Percentiles rank a stretch among this genome's conserved stretches.
Evolutionary conservation across 2,888 invertebrate species (phyloP).

Genomic region (Ormyrus labotus): DNA sequence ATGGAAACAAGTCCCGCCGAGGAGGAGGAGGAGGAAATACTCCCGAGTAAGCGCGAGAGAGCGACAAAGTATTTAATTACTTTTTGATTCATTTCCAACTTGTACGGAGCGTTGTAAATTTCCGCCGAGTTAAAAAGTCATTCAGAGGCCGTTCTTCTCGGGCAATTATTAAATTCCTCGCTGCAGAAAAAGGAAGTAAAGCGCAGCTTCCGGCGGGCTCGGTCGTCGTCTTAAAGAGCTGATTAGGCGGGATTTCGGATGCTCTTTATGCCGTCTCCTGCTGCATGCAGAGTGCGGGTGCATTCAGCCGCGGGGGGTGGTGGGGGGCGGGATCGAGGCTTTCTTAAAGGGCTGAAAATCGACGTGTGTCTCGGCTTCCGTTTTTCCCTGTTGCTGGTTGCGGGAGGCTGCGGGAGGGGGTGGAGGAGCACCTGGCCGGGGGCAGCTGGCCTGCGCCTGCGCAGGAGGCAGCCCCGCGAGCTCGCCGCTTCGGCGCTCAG

Average conservation of each 20-base stretch:
- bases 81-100: not conserved
- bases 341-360: not conserved
- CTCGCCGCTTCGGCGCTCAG: slow-evolving; percentile 24
- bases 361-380: slow-evolving; percentile 24
- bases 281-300: no score
- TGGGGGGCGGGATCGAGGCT: not conserved
- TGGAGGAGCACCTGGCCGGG: slow-evolving; percentile 32
- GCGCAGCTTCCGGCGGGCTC: no score
- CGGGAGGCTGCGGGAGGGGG: slow-evolving; percentile 19
- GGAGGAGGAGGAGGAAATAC: no score
- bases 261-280: no score
- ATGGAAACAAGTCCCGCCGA: no score
- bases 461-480: slow-evolving; percentile 25
- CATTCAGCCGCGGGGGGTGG: no score
- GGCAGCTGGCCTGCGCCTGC: slow-evolving; percentile 31
- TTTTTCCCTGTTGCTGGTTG: slow-evolving; percentile 46
- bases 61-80: not conserved
- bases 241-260: not conserved
- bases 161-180: no score
- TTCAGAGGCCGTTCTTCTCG: no score
- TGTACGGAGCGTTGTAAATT: no score
- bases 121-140: no score
- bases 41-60: no score
- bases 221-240: slow-evolving; percentile 1
- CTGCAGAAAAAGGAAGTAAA: no score